phyloP scores from a whole-genome alignment of 2,888 invertebrate species.

The Drosophila monieri region DNA sequence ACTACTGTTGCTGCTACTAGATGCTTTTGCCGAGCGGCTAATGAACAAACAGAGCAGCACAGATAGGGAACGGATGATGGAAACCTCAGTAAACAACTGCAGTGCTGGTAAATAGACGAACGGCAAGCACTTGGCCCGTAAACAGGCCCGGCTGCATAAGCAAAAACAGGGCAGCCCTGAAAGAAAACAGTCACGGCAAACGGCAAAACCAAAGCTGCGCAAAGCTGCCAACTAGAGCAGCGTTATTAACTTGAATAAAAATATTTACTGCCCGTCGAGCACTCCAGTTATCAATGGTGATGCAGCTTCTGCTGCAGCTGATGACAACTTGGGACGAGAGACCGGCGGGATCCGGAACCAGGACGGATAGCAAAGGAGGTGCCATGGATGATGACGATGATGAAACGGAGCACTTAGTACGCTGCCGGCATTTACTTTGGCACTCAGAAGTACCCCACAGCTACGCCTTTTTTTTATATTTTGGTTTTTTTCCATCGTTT shows the following conservation, averaged over 20 bases:
- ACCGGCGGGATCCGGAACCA: constrained; percentile 1
- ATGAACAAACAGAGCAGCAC: constrained; percentile 68
- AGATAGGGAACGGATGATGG: constrained; percentile 66
- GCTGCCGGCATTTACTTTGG: constrained; percentile 62
- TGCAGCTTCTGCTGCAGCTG: constrained; percentile 33
- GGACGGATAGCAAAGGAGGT: constrained; percentile 7
- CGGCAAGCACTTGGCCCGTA: constrained; percentile 65
- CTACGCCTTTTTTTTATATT: not conserved
- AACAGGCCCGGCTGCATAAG: constrained; percentile 65
- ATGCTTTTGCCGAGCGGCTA: constrained; percentile 64
- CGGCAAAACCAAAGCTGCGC: constrained; percentile 51
- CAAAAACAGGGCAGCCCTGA: constrained; percentile 44
- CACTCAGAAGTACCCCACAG: constrained; percentile 52
- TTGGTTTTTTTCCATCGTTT: constrained; percentile 22
- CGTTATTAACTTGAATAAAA: constrained; percentile 78
- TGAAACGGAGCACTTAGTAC: constrained; percentile 72
- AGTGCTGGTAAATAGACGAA: constrained; percentile 59
- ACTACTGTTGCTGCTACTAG: constrained; percentile 25
- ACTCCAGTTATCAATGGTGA: constrained; percentile 58
- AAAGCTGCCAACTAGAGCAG: constrained; percentile 53
- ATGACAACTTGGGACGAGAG: constrained; percentile 33
- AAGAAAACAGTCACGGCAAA: constrained; percentile 30
- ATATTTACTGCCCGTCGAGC: constrained; percentile 71
- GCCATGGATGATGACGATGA: constrained; percentile 53
- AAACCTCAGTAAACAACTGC: constrained; percentile 75